A percentile compares a stretch with the other conserved stretches of the same genome.
Conservation (phyloP, 1,140 invertebrate species). For the Temnothorax longispinosus region DNA sequence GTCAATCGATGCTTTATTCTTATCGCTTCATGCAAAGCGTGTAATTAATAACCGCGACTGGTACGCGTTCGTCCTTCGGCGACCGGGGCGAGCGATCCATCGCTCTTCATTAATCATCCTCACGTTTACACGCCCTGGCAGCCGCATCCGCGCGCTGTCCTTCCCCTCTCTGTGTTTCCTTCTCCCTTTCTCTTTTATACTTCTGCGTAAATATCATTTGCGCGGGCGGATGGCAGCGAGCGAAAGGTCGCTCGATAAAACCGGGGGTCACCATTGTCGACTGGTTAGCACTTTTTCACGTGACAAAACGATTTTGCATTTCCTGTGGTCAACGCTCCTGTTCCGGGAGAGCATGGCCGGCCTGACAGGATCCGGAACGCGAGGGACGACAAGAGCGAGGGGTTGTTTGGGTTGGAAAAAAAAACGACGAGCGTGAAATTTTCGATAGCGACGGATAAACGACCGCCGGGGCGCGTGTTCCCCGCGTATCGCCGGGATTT, state of each 20-base stretch:
- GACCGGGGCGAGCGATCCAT: conserved; percentile 25
- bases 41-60: conserved; percentile 58
- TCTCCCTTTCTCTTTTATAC: conserved; percentile 26
- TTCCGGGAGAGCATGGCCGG: conserved; percentile 19
- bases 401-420: conserved; percentile 33
- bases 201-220: conserved; percentile 58
- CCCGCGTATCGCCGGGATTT: conserved; percentile 25
- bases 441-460: conserved; percentile 59
- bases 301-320: conserved; percentile 61
- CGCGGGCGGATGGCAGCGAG: not conserved
- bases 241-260: conserved; percentile 46
- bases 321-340: conserved; percentile 56
- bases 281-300: conserved; percentile 56
- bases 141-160: conserved; percentile 26
- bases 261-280: conserved; percentile 54
- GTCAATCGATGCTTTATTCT: conserved; percentile 46
- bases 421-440: conserved; percentile 50
- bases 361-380: not conserved
- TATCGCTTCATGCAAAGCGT: conserved; percentile 38
- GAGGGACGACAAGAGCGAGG: not conserved
- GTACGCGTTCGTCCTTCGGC: conserved; percentile 11
- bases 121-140: conserved; percentile 55
- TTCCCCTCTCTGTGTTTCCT: too few species aligned
- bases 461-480: conserved; percentile 32
- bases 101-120: conserved; percentile 56